Evolutionary conservation across 2,113 vertebrate species (phyloP).

Genomic region (Xenus cinereus): DNA sequence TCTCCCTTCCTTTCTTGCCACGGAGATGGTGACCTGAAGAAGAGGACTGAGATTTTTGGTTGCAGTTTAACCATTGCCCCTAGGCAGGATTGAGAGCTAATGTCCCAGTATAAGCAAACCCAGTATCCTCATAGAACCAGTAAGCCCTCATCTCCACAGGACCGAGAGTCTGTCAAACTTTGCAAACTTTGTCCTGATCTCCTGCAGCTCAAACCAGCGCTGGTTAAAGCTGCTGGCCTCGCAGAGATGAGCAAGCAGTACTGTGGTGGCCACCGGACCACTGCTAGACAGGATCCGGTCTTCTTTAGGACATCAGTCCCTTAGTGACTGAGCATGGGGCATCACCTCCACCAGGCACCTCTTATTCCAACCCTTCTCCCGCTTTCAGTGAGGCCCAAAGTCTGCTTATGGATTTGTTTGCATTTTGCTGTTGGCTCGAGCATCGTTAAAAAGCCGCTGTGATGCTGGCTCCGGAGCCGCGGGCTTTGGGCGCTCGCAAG

Average conservation of each 20-base stretch:
- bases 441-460: background rate
- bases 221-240: background rate
- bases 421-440: background rate
- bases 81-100: background rate
- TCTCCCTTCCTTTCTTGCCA: background rate
- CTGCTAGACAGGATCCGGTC: background rate
- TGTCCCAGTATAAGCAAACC: background rate
- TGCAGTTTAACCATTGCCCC: background rate
- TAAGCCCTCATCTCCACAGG: background rate
- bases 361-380: background rate
- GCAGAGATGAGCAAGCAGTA: background rate
- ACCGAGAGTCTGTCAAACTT: accelerated
- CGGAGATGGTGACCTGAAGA: background rate
- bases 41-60: background rate
- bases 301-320: background rate
- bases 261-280: background rate
- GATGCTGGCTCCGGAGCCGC: background rate
- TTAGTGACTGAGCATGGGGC: background rate
- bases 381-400: background rate
- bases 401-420: background rate
- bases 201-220: accelerated
- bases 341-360: accelerated
- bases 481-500: accelerated
- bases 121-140: background rate
- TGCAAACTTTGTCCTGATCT: background rate